phyloP scores from a whole-genome alignment of 1,140 invertebrate species.

The Bombus superbus region DNA sequence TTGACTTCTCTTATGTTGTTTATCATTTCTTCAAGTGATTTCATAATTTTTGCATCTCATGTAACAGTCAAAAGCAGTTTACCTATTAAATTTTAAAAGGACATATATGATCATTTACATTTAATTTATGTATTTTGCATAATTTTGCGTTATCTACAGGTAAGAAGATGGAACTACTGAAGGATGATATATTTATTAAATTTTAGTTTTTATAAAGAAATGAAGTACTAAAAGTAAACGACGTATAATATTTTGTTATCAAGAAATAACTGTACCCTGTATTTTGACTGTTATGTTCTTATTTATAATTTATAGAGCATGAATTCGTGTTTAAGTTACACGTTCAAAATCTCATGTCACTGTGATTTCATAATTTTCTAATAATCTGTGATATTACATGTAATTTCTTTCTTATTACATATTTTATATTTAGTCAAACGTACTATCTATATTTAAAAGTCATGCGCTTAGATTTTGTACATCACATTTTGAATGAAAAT shows the following conservation, averaged over 20 bases:
- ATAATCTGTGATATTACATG: slow-evolving; percentile 70
- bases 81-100: slow-evolving; percentile 9
- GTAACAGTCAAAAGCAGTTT: slow-evolving; percentile 68
- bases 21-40: slow-evolving; percentile 54
- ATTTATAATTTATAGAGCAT: slow-evolving; percentile 60
- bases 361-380: slow-evolving; percentile 68
- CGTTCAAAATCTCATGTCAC: slow-evolving; percentile 63
- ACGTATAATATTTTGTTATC: slow-evolving; percentile 7
- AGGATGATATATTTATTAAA: slow-evolving; percentile 7
- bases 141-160: slow-evolving; percentile 18
- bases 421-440: slow-evolving; percentile 64
- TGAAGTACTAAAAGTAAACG: neutral
- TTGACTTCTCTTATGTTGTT: slow-evolving; percentile 44
- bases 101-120: slow-evolving; percentile 14
- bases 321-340: slow-evolving; percentile 58
- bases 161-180: slow-evolving; percentile 39
- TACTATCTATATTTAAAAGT: slow-evolving; percentile 65
- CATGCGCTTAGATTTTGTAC: slow-evolving; percentile 68
- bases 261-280: slow-evolving; percentile 44
- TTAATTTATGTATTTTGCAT: slow-evolving; percentile 30
- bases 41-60: slow-evolving; percentile 53
- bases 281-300: slow-evolving; percentile 68
- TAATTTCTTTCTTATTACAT: slow-evolving; percentile 66
- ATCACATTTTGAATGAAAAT: slow-evolving; percentile 69
- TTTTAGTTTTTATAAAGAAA: slow-evolving; percentile 20